phyloP scores from a whole-genome alignment of 2,888 invertebrate species.

The Thereva nobilitata region DNA sequence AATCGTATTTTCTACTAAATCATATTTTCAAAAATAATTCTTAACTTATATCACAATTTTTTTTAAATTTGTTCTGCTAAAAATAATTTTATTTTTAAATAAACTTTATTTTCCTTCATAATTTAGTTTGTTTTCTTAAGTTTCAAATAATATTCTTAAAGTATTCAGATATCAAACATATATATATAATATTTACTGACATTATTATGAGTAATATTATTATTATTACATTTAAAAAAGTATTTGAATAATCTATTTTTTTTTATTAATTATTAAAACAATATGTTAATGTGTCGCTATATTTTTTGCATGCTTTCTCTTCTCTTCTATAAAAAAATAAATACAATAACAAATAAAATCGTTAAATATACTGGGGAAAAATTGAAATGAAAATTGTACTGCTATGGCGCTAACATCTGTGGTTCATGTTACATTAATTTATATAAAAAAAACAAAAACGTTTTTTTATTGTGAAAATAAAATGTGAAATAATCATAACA shows the following conservation, averaged over 20 bases:
- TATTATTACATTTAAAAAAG: too few species aligned
- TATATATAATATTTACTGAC: too few species aligned
- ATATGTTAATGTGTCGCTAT: constrained; percentile 51
- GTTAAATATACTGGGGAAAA: constrained; percentile 30
- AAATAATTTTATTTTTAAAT: too few species aligned
- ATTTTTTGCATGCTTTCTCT: constrained; percentile 51
- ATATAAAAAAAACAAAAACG: constrained; percentile 4
- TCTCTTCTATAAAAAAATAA: constrained; percentile 46
- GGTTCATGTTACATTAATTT: constrained; percentile 5
- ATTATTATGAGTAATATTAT: too few species aligned
- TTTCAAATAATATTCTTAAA: too few species aligned
- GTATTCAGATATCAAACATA: too few species aligned
- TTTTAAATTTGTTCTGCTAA: too few species aligned
- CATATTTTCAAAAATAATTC: too few species aligned
- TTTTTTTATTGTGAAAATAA: constrained; percentile 22
- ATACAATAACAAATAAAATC: constrained; percentile 39
- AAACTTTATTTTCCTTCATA: too few species aligned
- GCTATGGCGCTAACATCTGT: constrained; percentile 22
- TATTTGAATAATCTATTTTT: not conserved
- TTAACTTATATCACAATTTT: too few species aligned
- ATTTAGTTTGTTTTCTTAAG: too few species aligned
- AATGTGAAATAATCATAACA: constrained; percentile 35
- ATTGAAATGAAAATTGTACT: constrained; percentile 15
- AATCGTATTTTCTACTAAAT: too few species aligned
- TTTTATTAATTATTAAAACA: constrained; percentile 40